Evolutionary conservation across 2,888 invertebrate genomes (phyloP).

Genomic region (Callimorpha dominula): DNA sequence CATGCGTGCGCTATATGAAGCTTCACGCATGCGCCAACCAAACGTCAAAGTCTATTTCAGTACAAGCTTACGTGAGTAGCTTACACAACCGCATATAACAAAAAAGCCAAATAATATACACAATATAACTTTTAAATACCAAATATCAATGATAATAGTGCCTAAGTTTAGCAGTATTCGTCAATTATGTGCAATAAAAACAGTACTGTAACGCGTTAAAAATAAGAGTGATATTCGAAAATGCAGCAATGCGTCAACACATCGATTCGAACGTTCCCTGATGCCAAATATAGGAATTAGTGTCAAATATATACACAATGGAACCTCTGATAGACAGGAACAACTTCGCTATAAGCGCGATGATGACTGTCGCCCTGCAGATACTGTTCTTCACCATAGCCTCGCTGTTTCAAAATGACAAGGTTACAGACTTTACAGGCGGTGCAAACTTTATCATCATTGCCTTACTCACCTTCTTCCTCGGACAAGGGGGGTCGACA

Average conservation of each 20-base stretch:
- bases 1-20: constrained; percentile 62
- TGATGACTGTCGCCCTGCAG: constrained; percentile 94
- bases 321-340: constrained; percentile 92
- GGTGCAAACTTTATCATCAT: constrained; percentile 97
- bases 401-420: constrained; percentile 94
- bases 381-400: constrained; percentile 95
- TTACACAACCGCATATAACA: constrained; percentile 36
- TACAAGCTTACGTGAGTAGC: constrained; percentile 65
- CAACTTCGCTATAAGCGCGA: constrained; percentile 95
- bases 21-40: constrained; percentile 67
- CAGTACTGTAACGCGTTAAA: constrained; percentile 26
- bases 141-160: constrained; percentile 25
- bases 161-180: constrained; percentile 18
- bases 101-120: constrained; percentile 43
- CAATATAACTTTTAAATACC: constrained; percentile 24
- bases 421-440: constrained; percentile 97
- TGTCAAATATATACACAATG: constrained; percentile 82
- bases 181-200: constrained; percentile 35
- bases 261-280: constrained; percentile 60
- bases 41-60: constrained; percentile 83
- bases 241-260: constrained; percentile 76
- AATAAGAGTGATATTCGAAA: constrained; percentile 46
- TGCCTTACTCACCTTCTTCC: constrained; percentile 94
- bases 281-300: constrained; percentile 70
- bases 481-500: constrained; percentile 92